Evolutionary conservation across 1,140 invertebrate genomes (phyloP).

Genomic region (Drosophila setifemur): DNA sequence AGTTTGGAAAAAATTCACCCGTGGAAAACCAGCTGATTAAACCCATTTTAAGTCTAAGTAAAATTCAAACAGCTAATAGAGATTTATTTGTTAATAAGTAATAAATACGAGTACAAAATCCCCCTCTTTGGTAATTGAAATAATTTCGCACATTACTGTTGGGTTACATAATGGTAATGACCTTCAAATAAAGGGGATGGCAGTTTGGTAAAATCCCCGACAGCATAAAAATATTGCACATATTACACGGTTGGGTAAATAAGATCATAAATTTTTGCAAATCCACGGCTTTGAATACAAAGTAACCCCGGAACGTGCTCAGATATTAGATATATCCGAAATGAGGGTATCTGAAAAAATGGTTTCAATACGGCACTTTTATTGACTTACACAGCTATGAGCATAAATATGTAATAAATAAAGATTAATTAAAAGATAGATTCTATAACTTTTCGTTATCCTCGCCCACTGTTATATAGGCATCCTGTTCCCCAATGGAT

Average conservation of each 20-base stretch:
- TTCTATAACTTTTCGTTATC: not conserved
- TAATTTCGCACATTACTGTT: not conserved
- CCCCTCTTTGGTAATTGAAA: no score
- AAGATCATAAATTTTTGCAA: conserved; percentile 48
- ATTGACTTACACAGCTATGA: conserved; percentile 29
- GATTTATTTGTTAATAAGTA: no score
- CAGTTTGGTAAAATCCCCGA: conserved; percentile 33
- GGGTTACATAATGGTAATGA: conserved; percentile 31
- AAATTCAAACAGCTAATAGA: no score
- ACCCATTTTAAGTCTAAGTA: no score
- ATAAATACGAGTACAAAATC: no score
- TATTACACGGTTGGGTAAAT: conserved; percentile 34
- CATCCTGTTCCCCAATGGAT: conserved; percentile 33
- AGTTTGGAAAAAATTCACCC: no score
- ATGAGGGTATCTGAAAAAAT: not conserved
- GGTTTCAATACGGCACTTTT: conserved; percentile 7
- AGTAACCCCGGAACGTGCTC: conserved; percentile 40
- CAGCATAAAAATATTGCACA: conserved; percentile 68
- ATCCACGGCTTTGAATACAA: conserved; percentile 49
- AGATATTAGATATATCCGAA: conserved; percentile 22
- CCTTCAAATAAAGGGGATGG: conserved; percentile 13
- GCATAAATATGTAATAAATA: conserved; percentile 26
- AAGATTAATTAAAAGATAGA: no score
- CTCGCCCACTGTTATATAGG: conserved; percentile 48
- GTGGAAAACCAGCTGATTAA: no score